Percentiles rank a stretch among this genome's conserved stretches.
Evolutionary conservation across 2,797 vertebrate species (phyloP).

Genomic region (Rachycentron canadum): DNA sequence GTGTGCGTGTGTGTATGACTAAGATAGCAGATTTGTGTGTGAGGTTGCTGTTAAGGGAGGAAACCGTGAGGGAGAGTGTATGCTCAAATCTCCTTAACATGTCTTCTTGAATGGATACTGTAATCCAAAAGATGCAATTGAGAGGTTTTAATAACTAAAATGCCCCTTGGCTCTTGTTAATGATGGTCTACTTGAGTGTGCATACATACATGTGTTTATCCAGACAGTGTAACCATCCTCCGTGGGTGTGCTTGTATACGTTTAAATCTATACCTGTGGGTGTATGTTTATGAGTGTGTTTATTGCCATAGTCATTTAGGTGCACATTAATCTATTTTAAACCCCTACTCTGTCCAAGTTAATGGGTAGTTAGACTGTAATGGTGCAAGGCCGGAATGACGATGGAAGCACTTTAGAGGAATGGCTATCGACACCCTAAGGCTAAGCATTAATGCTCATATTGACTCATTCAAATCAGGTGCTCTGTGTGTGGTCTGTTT

Average conservation of each 20-base stretch:
- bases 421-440: constrained; percentile 76
- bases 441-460: constrained; percentile 71
- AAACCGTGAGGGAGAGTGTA: constrained; percentile 4
- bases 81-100: constrained; percentile 33
- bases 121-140: constrained; percentile 59
- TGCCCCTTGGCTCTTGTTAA: constrained; percentile 62
- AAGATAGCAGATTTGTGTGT: constrained; percentile 15
- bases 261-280: constrained; percentile 69
- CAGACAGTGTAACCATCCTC: constrained; percentile 28
- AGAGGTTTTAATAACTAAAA: constrained; percentile 71
- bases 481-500: constrained; percentile 40
- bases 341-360: constrained; percentile 67
- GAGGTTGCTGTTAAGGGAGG: background rate
- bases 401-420: constrained; percentile 72
- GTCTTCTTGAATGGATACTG: constrained; percentile 39
- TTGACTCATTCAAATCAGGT: constrained; percentile 69
- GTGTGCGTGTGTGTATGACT: constrained; percentile 29
- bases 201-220: constrained; percentile 31
- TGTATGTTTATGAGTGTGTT: constrained; percentile 77
- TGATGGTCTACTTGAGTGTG: constrained; percentile 12
- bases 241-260: constrained; percentile 32
- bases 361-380: constrained; percentile 80
- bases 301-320: constrained; percentile 73
- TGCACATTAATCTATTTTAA: constrained; percentile 77
- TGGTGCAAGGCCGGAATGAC: constrained; percentile 75